Base-by-base conservation (phyloP, 2,113 vertebrate genomes). In the Motacilla alba region DNA sequence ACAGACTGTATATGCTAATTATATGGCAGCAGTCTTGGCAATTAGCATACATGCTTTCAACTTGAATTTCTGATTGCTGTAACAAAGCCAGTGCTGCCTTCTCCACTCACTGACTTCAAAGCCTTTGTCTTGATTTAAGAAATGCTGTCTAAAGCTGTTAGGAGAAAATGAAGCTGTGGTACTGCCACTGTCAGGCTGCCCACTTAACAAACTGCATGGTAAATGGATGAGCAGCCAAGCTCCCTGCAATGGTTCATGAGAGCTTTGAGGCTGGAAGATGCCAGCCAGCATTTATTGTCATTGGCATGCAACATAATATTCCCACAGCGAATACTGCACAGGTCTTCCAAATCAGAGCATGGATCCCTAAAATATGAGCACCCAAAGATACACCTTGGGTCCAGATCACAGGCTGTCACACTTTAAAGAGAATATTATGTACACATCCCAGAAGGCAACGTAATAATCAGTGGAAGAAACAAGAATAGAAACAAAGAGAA, bases 1-100 rank as follows among this genome's bases (percentile, higher is more conserved):
- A 77, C 87, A 77, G 89, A 76, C 67, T 94, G 52, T 81, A 73
- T 89, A 90, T 93, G 37, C 89, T 95, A 91, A 92, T 83, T 96
- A 73, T 85, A 56, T 85, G 79, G 72, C 76, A 93, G 63, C 35
- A 80, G 76, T 67, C 79, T 90, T 94, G 68, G 77, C 90, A 90
- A 85, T 86, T 90, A 90, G 44, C 87, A 68, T 60, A 55, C 82
- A 74, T 14, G n/a, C 35, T 88, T 88, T 43, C 67, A 91, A 86
- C 73, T 88, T 88, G 75, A n/a, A 13, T 77, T 94, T 95, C 75
- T 95, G 94, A 95, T 78, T 70, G 64, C 8, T 7, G 68, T 55
- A 74, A 86, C 79, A 83, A 96, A 90, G 75, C 79, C 72, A 90
- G 87, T 2, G 0, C 78, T 90, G 90, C 64, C 74, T 78, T 88